These are phyloP conservation scores for Trachymyrmex cornetzi DNA, from an alignment of 1,140 invertebrate genomes.

Conservation along the genomic window DNA sequence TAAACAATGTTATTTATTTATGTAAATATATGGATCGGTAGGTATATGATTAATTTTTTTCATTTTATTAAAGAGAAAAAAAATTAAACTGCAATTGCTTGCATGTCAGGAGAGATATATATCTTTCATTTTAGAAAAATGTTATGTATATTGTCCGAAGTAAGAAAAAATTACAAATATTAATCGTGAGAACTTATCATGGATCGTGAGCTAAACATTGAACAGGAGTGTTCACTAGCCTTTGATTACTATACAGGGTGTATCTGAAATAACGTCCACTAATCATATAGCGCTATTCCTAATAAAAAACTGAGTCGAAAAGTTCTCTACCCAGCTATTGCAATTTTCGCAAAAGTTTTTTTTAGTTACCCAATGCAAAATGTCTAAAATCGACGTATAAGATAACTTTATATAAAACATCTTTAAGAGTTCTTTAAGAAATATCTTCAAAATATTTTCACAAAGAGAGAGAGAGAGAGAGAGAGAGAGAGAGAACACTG, in stretches of 20 bases:
- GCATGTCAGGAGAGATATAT: conserved; percentile 20
- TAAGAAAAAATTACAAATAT: conserved; percentile 22
- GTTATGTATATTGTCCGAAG: conserved; percentile 11
- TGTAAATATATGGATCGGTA: not conserved
- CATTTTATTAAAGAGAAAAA: not conserved
- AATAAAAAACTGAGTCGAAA: too few relatives aligned
- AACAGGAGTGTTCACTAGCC: conserved; percentile 24
- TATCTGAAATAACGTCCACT: too few relatives aligned
- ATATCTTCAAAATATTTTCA: too few relatives aligned
- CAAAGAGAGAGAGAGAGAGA: too few relatives aligned
- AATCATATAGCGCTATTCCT: too few relatives aligned
- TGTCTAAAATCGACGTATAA: too few relatives aligned
- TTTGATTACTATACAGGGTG: conserved; percentile 22
- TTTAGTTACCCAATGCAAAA: too few relatives aligned
- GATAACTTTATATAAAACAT: too few relatives aligned
- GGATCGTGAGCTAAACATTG: conserved; percentile 40
- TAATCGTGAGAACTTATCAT: conserved; percentile 64
- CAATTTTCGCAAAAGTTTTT: too few relatives aligned
- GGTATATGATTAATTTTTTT: conserved; percentile 5
- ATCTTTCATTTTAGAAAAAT: conserved; percentile 43
- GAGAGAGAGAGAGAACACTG: too few relatives aligned
- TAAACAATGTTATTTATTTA: not conserved
- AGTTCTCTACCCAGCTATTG: too few relatives aligned
- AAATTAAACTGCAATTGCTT: not conserved
- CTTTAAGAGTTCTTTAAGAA: too few relatives aligned